A percentile compares a stretch with the other conserved stretches of the same genome.
Conservation (phyloP, 2,797 vertebrate genomes). For the Cirrhinus molitorella region DNA sequence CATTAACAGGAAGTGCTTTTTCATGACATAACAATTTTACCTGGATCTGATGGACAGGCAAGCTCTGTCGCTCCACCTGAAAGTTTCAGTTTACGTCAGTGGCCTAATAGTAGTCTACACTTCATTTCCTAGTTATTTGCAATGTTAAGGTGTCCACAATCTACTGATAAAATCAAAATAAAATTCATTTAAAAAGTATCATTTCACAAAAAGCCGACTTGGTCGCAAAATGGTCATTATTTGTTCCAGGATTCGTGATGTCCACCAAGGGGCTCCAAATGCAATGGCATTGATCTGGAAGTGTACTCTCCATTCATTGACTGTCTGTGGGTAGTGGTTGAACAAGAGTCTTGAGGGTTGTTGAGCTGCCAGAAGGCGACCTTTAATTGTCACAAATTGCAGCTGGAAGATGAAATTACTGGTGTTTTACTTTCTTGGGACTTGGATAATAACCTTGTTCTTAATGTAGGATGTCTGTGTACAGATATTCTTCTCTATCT, state of each 20-base stretch:
- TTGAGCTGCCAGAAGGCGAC: conserved; percentile 2
- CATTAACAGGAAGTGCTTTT: not conserved
- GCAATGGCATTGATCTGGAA: not conserved
- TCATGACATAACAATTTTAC: not conserved
- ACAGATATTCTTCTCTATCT: not conserved
- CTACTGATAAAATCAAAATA: not conserved
- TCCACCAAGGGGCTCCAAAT: not conserved
- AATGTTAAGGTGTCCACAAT: not conserved
- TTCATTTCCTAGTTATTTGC: not conserved
- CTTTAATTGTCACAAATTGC: conserved; percentile 42
- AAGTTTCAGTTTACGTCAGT: not conserved
- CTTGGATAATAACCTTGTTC: conserved; percentile 35
- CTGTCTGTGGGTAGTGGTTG: conserved; percentile 1
- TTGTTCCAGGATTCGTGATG: not conserved
- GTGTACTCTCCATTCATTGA: not conserved
- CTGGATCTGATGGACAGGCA: not conserved
- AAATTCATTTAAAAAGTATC: not conserved
- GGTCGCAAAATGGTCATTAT: not conserved
- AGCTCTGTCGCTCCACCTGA: not conserved
- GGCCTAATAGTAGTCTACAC: not conserved
- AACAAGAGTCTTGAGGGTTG: not conserved
- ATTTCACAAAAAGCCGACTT: not conserved
- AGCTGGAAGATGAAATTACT: conserved; percentile 23
- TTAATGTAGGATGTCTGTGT: conserved; percentile 18
- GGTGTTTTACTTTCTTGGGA: conserved; percentile 35